Percentiles rank a stretch among this genome's conserved stretches.
These are phyloP conservation scores for Atrichornis clamosus DNA, from an alignment of 2,113 vertebrate species.

Conservation along the genomic window DNA sequence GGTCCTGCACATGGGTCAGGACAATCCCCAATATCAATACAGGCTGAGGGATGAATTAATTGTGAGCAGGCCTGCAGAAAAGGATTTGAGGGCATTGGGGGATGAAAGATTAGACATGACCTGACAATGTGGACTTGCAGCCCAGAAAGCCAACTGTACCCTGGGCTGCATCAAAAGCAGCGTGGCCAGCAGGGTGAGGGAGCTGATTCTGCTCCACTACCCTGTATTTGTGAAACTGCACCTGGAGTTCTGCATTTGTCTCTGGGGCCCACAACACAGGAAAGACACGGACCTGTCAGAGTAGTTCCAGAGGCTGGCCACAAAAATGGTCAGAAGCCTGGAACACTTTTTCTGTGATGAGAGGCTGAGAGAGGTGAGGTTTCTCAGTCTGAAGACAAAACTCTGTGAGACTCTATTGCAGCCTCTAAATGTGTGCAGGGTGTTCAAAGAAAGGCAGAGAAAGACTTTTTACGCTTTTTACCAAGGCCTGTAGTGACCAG, in stretches of 20 bases:
- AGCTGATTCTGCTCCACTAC: background rate
- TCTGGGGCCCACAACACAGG: background rate
- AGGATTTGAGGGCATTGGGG: background rate
- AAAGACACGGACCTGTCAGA: background rate
- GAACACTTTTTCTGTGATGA: background rate
- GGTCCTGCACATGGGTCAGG: background rate
- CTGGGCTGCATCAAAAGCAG: background rate
- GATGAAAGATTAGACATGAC: background rate
- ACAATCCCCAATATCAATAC: background rate
- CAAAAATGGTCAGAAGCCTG: background rate
- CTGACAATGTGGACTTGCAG: background rate
- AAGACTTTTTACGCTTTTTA: background rate
- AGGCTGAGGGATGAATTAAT: background rate
- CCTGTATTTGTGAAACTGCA: background rate
- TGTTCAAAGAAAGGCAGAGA: background rate
- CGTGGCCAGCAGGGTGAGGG: background rate
- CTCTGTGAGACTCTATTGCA: background rate
- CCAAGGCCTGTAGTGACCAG: accelerated
- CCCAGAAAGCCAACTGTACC: accelerated
- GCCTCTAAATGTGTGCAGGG: background rate
- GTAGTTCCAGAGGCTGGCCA: background rate
- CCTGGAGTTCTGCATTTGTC: background rate
- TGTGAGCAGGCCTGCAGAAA: background rate
- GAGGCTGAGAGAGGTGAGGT: background rate
- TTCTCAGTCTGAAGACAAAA: background rate